Evolutionary conservation across 2,888 invertebrate genomes (phyloP).

Genomic region (Eudasyphora cyanicolor): DNA sequence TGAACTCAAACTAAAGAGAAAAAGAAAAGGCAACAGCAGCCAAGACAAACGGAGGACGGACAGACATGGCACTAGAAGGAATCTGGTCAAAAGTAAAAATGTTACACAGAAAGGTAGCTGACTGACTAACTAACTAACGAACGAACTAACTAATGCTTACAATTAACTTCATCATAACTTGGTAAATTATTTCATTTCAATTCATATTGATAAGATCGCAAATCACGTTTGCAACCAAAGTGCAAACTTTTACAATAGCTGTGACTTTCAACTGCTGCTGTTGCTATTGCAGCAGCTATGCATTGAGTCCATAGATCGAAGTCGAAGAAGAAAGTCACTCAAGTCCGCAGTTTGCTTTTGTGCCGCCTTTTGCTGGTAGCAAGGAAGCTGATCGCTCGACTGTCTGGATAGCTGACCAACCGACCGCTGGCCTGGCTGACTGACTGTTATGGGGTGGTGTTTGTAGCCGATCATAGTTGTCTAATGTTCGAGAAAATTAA

Average conservation of each 20-base stretch:
- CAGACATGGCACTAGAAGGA: not conserved
- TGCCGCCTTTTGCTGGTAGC: not conserved
- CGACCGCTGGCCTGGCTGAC: not conserved
- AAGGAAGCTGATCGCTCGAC: not conserved
- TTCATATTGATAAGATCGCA: conserved; percentile 78
- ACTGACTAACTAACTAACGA: conserved; percentile 13
- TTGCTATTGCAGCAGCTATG: not conserved
- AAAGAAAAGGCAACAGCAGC: conserved; percentile 9
- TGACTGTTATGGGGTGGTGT: too few species aligned
- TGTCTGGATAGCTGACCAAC: conserved; percentile 1
- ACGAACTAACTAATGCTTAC: conserved; percentile 65
- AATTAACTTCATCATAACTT: conserved; percentile 75
- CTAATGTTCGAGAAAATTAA: conserved; percentile 73
- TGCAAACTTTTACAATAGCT: conserved; percentile 34
- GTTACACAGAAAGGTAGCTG: not conserved
- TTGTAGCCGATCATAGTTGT: conserved; percentile 39
- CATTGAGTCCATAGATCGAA: conserved; percentile 11
- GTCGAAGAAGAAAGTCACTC: conserved; percentile 57
- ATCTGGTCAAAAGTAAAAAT: not conserved
- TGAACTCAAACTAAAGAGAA: not conserved
- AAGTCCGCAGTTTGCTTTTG: not conserved
- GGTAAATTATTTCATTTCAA: conserved; percentile 78
- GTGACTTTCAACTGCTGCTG: not conserved
- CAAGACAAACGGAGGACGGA: not conserved
- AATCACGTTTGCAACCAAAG: conserved; percentile 72